A percentile compares a stretch with the other conserved stretches of the same genome.
These are phyloP conservation scores for Odontocolon sp. DNA, from an alignment of 2,888 invertebrate species.

Conservation along the genomic window DNA sequence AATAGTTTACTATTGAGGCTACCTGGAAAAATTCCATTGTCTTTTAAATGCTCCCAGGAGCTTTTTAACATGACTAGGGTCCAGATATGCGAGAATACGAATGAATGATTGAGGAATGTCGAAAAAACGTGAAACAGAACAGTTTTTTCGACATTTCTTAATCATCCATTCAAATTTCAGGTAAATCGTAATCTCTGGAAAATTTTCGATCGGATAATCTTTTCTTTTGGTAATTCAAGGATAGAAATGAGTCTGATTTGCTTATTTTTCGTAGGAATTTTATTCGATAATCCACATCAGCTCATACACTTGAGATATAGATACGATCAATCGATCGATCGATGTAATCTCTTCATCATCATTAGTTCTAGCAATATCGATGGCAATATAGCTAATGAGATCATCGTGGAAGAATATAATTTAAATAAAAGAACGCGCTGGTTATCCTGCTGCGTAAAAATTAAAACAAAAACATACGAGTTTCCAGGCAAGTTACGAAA, in stretches of 20 bases:
- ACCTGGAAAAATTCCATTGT: too few relatives aligned
- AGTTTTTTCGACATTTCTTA: too few relatives aligned
- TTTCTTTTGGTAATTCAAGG: too few relatives aligned
- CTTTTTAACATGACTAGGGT: too few relatives aligned
- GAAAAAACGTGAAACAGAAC: too few relatives aligned
- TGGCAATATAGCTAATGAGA: constrained; percentile 3
- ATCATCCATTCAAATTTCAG: too few relatives aligned
- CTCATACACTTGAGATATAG: neutral
- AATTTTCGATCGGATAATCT: too few relatives aligned
- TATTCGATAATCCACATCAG: constrained; percentile 13
- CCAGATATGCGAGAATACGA: too few relatives aligned
- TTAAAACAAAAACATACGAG: neutral
- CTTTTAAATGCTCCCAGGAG: too few relatives aligned
- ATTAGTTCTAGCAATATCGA: constrained; percentile 10
- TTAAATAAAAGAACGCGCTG: constrained; percentile 8
- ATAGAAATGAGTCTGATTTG: neutral
- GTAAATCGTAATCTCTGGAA: too few relatives aligned
- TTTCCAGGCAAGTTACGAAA: constrained; percentile 4
- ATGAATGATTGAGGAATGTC: too few relatives aligned
- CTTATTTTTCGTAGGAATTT: constrained; percentile 18
- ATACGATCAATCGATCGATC: neutral
- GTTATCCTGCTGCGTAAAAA: neutral
- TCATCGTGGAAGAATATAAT: neutral
- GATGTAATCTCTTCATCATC: neutral
- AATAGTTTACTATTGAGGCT: too few relatives aligned